Conservation (phyloP, 2,888 invertebrate genomes). For the Zele albiditarsus region DNA sequence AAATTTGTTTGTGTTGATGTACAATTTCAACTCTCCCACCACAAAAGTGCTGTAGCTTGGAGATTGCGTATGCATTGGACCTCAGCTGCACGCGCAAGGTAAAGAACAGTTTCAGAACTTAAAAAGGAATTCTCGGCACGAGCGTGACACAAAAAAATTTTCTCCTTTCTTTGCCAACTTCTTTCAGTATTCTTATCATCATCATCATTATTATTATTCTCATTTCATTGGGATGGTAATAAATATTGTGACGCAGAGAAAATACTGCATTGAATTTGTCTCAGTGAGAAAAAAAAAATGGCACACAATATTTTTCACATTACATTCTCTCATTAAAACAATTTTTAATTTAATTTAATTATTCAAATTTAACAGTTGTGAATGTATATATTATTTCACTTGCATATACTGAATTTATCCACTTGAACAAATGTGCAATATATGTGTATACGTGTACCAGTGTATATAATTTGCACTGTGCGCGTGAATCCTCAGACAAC, state of each 20-base stretch:
- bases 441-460: not conserved
- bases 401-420: constrained; percentile 5
- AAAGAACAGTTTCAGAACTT: constrained; percentile 25
- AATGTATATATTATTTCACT: not conserved
- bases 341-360: not conserved
- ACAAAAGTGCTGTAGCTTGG: not conserved
- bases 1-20: not conserved
- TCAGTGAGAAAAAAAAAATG: not conserved
- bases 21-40: constrained; percentile 9
- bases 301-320: not conserved
- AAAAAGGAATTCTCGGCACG: constrained; percentile 19
- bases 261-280: not conserved
- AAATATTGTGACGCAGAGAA: not conserved
- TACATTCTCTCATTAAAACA: not conserved
- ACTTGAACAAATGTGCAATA: not conserved
- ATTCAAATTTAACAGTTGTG: not conserved
- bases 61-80: constrained; percentile 35
- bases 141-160: constrained; percentile 2
- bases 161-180: constrained; percentile 12
- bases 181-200: not conserved
- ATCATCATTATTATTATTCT: not conserved
- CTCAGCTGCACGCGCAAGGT: not conserved
- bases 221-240: not conserved
- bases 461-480: constrained; percentile 27
- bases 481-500: constrained; percentile 36